Evolutionary conservation across 2,888 invertebrate genomes (phyloP), one percentile per base, ranked within the genome.

Genomic region (Lepeophtheirus nordmannii): DNA sequence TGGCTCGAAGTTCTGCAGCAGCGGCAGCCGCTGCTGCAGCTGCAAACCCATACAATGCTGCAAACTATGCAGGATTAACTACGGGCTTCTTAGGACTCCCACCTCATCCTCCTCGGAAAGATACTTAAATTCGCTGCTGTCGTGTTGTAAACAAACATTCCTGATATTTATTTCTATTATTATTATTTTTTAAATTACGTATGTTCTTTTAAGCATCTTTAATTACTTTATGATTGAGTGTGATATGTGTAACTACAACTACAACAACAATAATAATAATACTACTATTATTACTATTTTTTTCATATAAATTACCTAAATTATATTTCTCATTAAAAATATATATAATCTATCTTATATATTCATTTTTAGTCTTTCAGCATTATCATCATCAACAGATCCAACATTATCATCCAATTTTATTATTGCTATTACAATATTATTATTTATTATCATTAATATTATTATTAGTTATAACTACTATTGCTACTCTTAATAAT

Each of bases 311-410:
- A 46, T 46, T 46, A 46, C 17, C 30, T 30, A 30, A 30, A 30
- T n/a, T 46, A 46, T 46, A 46, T 46, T 46, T 46, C 53, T 46
- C 53, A 46, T 46, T 46, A 46, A 46, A 46, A n/a, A 46, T 46
- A 46, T 46, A 46, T 30, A 30, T 30, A 30, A 30, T 30, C 30
- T 30, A 30, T 30, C 30, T 30, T 30, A 30, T 30, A 30, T 30
- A 30, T 30, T 30, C 30, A 30, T 30, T 7, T 30, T 30, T 5
- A 30, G 30, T 30, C 30, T 30, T 30, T 30, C 30, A 30, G 30
- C 30, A 30, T 30, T 30, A 30, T 30, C 30, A 30, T 30, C 30
- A 30, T 30, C 30, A 30, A 30, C 30, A 30, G 30, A 30, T 30
- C 7, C 30, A n/a, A n/a, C n/a, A 30, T 30, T 30, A 30, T 30